Conservation (phyloP, 2,797 vertebrate genomes). For the Cyclura pinguis region DNA sequence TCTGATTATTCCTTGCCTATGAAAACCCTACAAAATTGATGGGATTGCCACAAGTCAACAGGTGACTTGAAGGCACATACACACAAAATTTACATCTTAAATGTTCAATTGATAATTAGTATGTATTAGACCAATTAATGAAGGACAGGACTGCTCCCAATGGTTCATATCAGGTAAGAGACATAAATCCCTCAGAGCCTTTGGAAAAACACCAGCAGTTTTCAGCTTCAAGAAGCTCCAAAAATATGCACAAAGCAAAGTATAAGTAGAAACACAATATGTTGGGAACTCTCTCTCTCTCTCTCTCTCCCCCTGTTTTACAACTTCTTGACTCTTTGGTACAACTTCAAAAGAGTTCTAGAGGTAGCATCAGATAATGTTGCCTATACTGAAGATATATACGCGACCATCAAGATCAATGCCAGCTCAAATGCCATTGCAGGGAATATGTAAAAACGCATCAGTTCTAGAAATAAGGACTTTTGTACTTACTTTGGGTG, state of each 20-base stretch:
- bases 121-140: not conserved
- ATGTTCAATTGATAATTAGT: not conserved
- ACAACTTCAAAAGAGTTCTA: slow-evolving; percentile 5
- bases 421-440: not conserved
- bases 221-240: not conserved
- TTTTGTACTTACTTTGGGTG: slow-evolving; percentile 89
- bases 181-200: not conserved
- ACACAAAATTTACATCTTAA: not conserved
- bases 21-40: too few species aligned
- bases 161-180: not conserved
- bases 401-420: not conserved
- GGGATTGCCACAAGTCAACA: too few species aligned
- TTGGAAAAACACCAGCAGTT: not conserved
- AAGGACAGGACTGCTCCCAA: not conserved
- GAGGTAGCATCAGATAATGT: not conserved
- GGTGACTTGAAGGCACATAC: not conserved
- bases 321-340: not conserved
- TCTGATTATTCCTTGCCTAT: too few species aligned
- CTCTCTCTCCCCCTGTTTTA: not conserved
- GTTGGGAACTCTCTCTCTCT: not conserved
- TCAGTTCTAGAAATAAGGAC: slow-evolving; percentile 4
- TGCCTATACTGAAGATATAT: not conserved
- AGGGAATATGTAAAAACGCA: not conserved
- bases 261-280: not conserved
- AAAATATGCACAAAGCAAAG: not conserved